Conservation (phyloP, 2,888 invertebrate genomes). For the Yponomeuta evonymella region DNA sequence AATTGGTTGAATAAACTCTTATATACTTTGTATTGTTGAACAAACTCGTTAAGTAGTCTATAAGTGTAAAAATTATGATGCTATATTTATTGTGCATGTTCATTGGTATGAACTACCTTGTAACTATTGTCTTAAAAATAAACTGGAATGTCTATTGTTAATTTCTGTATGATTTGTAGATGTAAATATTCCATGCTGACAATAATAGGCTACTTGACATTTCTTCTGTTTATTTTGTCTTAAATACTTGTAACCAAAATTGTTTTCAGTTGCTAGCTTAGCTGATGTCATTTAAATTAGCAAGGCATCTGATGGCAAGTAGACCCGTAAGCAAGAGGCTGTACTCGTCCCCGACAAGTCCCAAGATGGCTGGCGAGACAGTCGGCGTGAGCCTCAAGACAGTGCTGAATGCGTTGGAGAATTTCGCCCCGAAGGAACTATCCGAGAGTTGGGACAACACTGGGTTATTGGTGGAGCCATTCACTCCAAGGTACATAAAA, state of each 20-base stretch:
- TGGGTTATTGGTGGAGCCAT: slow-evolving; percentile 91
- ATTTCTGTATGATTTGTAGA: not conserved
- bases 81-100: not conserved
- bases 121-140: not conserved
- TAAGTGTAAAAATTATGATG: slow-evolving; percentile 1
- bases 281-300: slow-evolving; percentile 55
- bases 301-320: slow-evolving; percentile 33
- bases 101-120: not conserved
- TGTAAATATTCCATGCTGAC: slow-evolving; percentile 1
- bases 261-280: slow-evolving; percentile 42
- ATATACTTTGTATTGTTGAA: slow-evolving; percentile 1
- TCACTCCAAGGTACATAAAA: slow-evolving; percentile 59
- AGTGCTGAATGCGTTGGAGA: slow-evolving; percentile 78
- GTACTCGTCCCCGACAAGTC: slow-evolving; percentile 30
- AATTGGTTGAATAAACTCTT: slow-evolving; percentile 63
- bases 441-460: slow-evolving; percentile 97
- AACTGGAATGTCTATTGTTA: not conserved
- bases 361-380: slow-evolving; percentile 48
- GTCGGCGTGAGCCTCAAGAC: slow-evolving; percentile 62
- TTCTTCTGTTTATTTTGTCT: slow-evolving; percentile 10
- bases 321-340: slow-evolving; percentile 29
- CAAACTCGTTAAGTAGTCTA: not conserved
- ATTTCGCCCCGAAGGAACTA: slow-evolving; percentile 81
- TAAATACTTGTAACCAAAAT: slow-evolving; percentile 13
- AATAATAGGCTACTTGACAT: slow-evolving; percentile 4